Conservation (phyloP, 1,140 invertebrate genomes). For the Lepeophtheirus salmonis region DNA sequence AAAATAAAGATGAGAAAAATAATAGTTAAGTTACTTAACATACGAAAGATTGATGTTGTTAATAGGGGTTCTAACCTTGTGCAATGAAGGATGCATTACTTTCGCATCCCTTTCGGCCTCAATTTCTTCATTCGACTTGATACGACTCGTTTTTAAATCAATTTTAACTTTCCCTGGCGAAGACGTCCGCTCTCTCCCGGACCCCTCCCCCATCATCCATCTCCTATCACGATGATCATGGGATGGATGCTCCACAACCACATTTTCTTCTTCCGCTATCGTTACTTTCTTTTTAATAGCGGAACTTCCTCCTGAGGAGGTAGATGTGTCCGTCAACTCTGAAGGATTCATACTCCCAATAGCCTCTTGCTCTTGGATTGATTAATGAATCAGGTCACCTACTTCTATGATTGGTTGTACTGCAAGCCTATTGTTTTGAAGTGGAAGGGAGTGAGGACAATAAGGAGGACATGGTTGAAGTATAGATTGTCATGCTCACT, state of each 20-base stretch:
- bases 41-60: too few relatives aligned
- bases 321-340: neutral
- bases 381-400: too few relatives aligned
- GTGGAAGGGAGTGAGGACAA: too few relatives aligned
- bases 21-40: too few relatives aligned
- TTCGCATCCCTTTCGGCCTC: neutral
- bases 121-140: neutral
- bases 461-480: too few relatives aligned
- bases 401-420: too few relatives aligned
- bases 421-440: too few relatives aligned
- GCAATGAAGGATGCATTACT: too few relatives aligned
- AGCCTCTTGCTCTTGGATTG: too few relatives aligned
- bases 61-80: too few relatives aligned
- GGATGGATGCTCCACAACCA: neutral
- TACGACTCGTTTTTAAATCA: neutral
- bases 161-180: neutral
- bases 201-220: neutral
- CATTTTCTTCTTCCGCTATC: neutral
- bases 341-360: neutral
- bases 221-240: neutral
- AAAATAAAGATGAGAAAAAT: too few relatives aligned
- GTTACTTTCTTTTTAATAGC: neutral
- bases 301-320: neutral
- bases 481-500: too few relatives aligned
- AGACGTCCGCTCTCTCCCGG: neutral